Base-by-base conservation (phyloP, 2,888 invertebrate genomes). In the Mellilla xanthometata region DNA sequence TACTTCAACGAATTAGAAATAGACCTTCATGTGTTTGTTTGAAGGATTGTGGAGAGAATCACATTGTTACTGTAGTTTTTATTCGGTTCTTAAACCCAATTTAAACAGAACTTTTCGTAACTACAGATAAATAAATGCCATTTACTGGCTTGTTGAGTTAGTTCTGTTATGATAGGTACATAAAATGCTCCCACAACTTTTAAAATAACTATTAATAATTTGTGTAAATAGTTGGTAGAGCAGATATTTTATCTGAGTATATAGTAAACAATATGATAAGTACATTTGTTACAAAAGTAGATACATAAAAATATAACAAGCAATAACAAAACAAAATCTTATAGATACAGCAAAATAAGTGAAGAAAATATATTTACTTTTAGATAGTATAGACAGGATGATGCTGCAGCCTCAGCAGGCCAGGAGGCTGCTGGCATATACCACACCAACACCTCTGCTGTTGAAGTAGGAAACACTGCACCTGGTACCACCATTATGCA, bases 351-450 rank as follows among this genome's bases (percentile, higher is more conserved):
- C 67, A 75, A 78, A 75, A 71, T 57, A 77, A 76, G 63, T 65
- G 69, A 76, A 70, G 64, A 76, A 80, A 76, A 73, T 59, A 87
- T 86, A 88, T 78, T 88, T 88, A 89, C 88, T 85, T 88, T 85
- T 72, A 67, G 62, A 62, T 59, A 68, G 68, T 56, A 63, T 55
- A 58, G 59, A 62, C 65, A 46, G 52, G 72, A 61, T 61, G 58
- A 64, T 34, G 68, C 65, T 55, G 52, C 48, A 55, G 57, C 56
- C 58, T 60, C 61, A 41, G 47, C 51, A 52, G 47, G 36, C 52
- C 62, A 54, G 35, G 50, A 58, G 45, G 52, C 48, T 48, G 35
- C 46, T 53, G 71, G 58, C 63, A 58, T 81, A 82, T 81, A 80
- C 60, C 70, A 71, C 74, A 68, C 66, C 60, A 65, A 69, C 74